Evolutionary conservation across 1,140 invertebrate genomes (phyloP), one percentile per base, ranked within the genome.

Genomic region (Helicoverpa zea): DNA sequence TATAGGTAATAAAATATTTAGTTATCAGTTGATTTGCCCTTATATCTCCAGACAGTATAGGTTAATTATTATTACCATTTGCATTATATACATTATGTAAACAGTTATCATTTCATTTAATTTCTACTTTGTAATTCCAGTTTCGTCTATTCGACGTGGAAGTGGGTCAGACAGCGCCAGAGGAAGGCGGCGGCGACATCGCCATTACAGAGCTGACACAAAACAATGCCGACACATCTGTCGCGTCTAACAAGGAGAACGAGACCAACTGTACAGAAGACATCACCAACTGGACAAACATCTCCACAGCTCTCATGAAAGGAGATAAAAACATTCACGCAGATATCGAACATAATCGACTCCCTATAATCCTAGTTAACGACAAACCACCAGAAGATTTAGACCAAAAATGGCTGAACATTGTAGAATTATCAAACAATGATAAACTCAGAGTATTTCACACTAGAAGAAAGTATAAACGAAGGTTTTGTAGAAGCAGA

Each of bases 321-420:
- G 84, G 85, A 14, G 84, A 87, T n/a, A 84, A 78, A 3, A 70
- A 87, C 72, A 64, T 56, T 0, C 81, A 72, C 18, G 82, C 82
- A 51, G 86, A 89, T 68, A 74, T 80, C 10, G 89, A 86, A 80
- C 80, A 79, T 18, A 80, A 85, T 51, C 82, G 64, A 11, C 86
- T 93, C 88, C 93, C 93, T n/a, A 92, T 94, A 73, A 94, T 93
- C 56, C 66, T 94, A 85, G 81, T 94, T 10, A 94, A 94, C 64
- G 92, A 93, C 54, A 90, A 91, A 84, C 88, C 88, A 1, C 88
- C 89, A 0, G 93, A 94, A 56, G 92, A 93, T 82, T 83, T 89
- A 49, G 93, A 94, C 51, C 88, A 91, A 61, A 93, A 90, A 79
- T 92, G 91, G 92, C 84, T 87, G 4, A 82, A 92, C 16, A 86